These are phyloP conservation scores for Asobara japonica DNA, from an alignment of 1,140 invertebrate genomes.

Conservation along the genomic window DNA sequence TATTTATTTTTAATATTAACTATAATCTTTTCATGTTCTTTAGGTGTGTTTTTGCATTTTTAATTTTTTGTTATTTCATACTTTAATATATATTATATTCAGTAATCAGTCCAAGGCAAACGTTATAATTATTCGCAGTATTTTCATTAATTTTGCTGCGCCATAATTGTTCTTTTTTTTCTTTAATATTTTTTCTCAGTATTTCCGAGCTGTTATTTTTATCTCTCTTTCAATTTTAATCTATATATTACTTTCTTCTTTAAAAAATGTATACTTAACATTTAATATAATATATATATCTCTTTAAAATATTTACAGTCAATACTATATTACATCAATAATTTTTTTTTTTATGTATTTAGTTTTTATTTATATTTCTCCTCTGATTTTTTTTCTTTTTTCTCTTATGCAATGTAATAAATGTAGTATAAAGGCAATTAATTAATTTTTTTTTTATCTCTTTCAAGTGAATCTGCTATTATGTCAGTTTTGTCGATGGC, in stretches of 20 bases:
- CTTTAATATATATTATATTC: slow-evolving; percentile 59
- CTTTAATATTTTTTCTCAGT: not conserved
- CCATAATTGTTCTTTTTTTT: slow-evolving; percentile 25
- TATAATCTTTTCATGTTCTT: slow-evolving; percentile 40
- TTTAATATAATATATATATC: slow-evolving; percentile 58
- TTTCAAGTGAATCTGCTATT: slow-evolving; percentile 9
- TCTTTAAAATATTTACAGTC: slow-evolving; percentile 65
- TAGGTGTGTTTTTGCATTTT: slow-evolving; percentile 47
- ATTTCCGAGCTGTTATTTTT: slow-evolving; percentile 8
- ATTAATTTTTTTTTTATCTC: slow-evolving; percentile 54
- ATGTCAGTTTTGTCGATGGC: not conserved
- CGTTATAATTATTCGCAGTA: slow-evolving; percentile 62
- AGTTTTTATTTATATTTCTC: not conserved
- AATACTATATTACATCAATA: slow-evolving; percentile 62
- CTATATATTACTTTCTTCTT: slow-evolving; percentile 67
- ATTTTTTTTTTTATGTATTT: slow-evolving; percentile 55
- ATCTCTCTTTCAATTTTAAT: slow-evolving; percentile 55
- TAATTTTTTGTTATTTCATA: slow-evolving; percentile 35
- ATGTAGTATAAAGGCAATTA: slow-evolving; percentile 65
- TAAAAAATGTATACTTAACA: slow-evolving; percentile 67
- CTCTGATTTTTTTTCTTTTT: not conserved
- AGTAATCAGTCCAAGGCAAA: slow-evolving; percentile 67
- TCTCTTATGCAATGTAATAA: not conserved
- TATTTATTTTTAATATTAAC: slow-evolving; percentile 55
- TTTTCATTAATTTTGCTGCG: slow-evolving; percentile 61